Conservation (phyloP, 2,113 vertebrate species). For the Sterrhoptilus dennistouni region DNA sequence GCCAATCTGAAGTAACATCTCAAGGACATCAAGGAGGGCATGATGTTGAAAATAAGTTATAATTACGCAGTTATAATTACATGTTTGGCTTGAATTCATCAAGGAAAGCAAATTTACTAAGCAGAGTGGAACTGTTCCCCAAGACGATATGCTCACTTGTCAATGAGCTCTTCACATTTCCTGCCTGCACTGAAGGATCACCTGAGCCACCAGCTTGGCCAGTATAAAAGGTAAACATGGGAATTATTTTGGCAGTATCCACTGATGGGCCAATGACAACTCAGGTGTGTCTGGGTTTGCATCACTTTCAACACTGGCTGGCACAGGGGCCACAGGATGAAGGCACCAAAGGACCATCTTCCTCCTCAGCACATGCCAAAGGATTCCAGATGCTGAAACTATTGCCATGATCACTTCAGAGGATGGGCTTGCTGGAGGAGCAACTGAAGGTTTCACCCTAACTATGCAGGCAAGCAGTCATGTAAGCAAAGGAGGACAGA, state of each 20-base stretch:
- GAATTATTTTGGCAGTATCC: neutral
- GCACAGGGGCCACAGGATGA: neutral
- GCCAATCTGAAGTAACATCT: neutral
- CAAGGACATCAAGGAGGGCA: neutral
- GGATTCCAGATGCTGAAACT: neutral
- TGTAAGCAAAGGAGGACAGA: neutral
- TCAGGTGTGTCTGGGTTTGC: neutral
- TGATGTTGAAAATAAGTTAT: neutral
- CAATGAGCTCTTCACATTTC: neutral
- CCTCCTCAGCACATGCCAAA: neutral
- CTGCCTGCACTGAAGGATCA: neutral
- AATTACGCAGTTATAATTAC: neutral
- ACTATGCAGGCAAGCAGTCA: neutral
- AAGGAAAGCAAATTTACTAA: neutral
- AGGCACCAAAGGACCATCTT: neutral
- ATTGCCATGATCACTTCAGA: neutral
- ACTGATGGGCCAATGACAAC: neutral
- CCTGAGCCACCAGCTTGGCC: conserved; percentile 24
- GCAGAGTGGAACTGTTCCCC: neutral
- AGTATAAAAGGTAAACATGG: neutral
- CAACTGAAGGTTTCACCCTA: neutral
- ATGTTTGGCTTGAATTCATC: neutral
- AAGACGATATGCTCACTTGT: neutral
- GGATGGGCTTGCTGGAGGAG: neutral
- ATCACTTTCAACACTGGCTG: conserved; percentile 4